Evolutionary conservation across 2,113 vertebrate genomes (phyloP), one percentile per base, ranked within the genome.

Genomic region (Lutjanus erythropterus): DNA sequence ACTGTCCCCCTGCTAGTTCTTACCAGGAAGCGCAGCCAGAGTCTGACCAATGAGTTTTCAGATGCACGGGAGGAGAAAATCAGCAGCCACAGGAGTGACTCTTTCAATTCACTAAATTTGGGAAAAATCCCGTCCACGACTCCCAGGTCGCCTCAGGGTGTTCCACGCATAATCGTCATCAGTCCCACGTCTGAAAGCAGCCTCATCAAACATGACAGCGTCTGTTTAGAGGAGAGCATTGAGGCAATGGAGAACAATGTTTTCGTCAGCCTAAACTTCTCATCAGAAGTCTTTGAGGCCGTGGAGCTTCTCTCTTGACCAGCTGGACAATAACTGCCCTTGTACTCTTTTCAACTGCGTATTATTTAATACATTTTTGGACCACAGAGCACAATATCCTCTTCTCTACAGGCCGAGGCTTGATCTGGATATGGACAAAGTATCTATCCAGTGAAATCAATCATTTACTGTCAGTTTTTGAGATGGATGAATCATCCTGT

Each of bases 81-180:
- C 64, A 18, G 53, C 44, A 76, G 46, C 60, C 49, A 46, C 70
- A 89, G 71, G 55, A 91, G 89, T 12, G 69, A 75, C 79, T 91
- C 86, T 5, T 64, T 81, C 16, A 78, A 92, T 44, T 90, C 83
- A 15, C 61, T 89, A 29, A 68, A 59, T 75, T 50, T 87, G 23
- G 72, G 77, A 39, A 70, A 75, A 35, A n/a, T 8, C 25, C 19
- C 61, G 6, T 10, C 41, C 7, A 9, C 44, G 19, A 72, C 71
- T 11, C 39, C 62, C 61, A 42, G 18, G 39, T 31, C 71, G 0
- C 70, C 67, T 16, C 82, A 80, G 75, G 61, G 18, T n/a, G 58
- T 94, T n/a, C 94, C 93, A 6, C 90, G 89, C 33, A 92, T 94
- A 27, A 87, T 94, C 0, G 85, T 94, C 71, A 90, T 92, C 76